Evolutionary conservation across 1,140 invertebrate species (phyloP), one percentile per base, ranked within the genome.

Genomic region (Aphelinus atriplicis): DNA sequence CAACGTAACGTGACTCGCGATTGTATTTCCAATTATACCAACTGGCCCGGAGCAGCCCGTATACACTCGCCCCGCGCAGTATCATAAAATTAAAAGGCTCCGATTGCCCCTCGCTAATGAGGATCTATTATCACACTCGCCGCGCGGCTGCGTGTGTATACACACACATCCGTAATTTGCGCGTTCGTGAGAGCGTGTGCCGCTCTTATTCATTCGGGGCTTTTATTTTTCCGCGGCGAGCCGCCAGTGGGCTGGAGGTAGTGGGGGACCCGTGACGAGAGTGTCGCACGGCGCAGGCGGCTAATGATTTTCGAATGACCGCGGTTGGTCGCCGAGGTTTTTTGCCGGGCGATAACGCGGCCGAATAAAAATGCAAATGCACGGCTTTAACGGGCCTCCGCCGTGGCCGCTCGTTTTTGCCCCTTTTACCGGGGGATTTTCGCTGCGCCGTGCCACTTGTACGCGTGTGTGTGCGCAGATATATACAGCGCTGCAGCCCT

Each of bases 271-370:
- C 60, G 43, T 63, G 60, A 71, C 60, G 58, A 56, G 47, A 71
- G 43, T 56, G 43, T 46, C 42, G 10, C 43, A 51, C 63, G 26
- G 26, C 26, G 50, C 47, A 56, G 10, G 80, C 78, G 66, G 50
- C 80, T 84, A 84, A 84, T 84, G 83, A 84, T 83, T 84, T 84
- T 84, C 80, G 79, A 83, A 82, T 80, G 78, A 82, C 77, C 76
- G 79, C 48, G n/a, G 50, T 7, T 10, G 10, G 26, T 45, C 26
- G 48, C 50, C n/a, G 43, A 3, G 48, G 6, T 10, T 43, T 63
- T 48, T 47, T 7, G n/a, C 56, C 3, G 10, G 26, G 70, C 5
- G 53, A 56, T 65, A 64, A 57, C 53, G 53, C 62, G 68, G 4
- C 57, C 60, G 62, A 71, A 81, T 79, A 82, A 82, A 82, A 81